Base-by-base conservation (phyloP, 2,797 vertebrate genomes). In the Intellagama lesueurii region DNA sequence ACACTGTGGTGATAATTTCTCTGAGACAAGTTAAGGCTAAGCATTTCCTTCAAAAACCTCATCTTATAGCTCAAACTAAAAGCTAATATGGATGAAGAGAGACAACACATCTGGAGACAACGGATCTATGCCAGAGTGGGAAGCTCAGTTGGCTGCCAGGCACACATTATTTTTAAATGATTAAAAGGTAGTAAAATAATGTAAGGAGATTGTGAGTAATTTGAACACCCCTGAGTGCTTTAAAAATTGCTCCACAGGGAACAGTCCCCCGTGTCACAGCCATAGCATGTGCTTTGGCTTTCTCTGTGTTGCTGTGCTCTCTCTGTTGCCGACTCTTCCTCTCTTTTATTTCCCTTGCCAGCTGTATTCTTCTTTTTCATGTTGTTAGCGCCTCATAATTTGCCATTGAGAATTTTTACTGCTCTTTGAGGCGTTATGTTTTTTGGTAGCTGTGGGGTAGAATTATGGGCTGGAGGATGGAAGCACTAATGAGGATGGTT, bases 1-100 rank as follows among this genome's bases (percentile, higher is more conserved):
- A 93, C 80, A 56, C 47, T 76, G 19, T 0, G 7, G 87, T 87
- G 90, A 84, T 94, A 91, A 94, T 92, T 92, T 92, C 64, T 68
- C 80, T 89, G 52, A 75, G 56, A 90, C 60, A 90, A 83, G 76
- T 87, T 91, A 85, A 80, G 88, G 77, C 76, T 83, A 81, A 90
- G 52, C 87, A 76, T 94, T 90, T 69, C 73, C 49, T 87, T 94
- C 56, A 88, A 80, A 94, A 82, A 89, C 84, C 89, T 87, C 56
- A 70, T 81, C 77, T 92, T 85, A 5, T 68, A 32, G 73, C 88
- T 91, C 26, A 86, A 90, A 91, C 90, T 72, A 66, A 90, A 83
- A 85, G 49, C 81, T 68, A 90, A 93, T 91, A 88, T 91, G 83
- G 90, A 92, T 91, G 87, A 82, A 90, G 49, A 79, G 8, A 72